Evolutionary conservation across 2,888 invertebrate species (phyloP).

Genomic region (Drosophila phalerata): DNA sequence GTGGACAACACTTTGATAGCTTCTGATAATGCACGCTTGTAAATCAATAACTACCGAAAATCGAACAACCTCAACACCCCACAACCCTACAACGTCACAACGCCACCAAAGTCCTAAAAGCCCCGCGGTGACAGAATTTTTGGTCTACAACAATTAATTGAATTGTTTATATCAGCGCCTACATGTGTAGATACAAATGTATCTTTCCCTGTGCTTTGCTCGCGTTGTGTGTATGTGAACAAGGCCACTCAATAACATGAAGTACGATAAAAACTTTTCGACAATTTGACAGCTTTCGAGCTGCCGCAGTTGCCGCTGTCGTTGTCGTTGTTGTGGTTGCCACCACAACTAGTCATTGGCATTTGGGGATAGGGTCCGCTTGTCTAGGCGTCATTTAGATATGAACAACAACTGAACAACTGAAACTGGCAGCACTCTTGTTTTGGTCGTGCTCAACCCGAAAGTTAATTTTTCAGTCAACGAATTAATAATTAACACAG

Average conservation of each 20-base stretch:
- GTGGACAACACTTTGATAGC: constrained; percentile 64
- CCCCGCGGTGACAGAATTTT: constrained; percentile 52
- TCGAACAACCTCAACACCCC: background rate
- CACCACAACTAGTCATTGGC: constrained; percentile 39
- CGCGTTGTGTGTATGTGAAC: constrained; percentile 67
- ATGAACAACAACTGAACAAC: constrained; percentile 33
- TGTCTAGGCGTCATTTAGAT: constrained; percentile 44
- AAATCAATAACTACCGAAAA: constrained; percentile 81
- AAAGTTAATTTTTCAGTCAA: constrained; percentile 82
- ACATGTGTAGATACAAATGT: constrained; percentile 80
- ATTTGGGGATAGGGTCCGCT: constrained; percentile 28
- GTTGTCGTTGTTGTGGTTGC: constrained; percentile 8
- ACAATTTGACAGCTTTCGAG: constrained; percentile 76
- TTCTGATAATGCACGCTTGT: constrained; percentile 65
- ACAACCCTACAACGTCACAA: background rate
- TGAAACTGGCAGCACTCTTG: constrained; percentile 57
- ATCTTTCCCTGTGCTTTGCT: constrained; percentile 46
- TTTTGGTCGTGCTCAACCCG: constrained; percentile 60
- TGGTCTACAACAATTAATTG: constrained; percentile 77
- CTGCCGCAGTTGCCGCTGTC: constrained; percentile 32
- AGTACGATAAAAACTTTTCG: constrained; percentile 66
- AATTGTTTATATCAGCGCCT: constrained; percentile 74
- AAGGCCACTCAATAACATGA: constrained; percentile 78
- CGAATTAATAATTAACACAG: constrained; percentile 80
- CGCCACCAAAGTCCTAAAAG: background rate